Evolutionary conservation across 1,140 invertebrate species (phyloP).

Genomic region (Holotrichia oblita): DNA sequence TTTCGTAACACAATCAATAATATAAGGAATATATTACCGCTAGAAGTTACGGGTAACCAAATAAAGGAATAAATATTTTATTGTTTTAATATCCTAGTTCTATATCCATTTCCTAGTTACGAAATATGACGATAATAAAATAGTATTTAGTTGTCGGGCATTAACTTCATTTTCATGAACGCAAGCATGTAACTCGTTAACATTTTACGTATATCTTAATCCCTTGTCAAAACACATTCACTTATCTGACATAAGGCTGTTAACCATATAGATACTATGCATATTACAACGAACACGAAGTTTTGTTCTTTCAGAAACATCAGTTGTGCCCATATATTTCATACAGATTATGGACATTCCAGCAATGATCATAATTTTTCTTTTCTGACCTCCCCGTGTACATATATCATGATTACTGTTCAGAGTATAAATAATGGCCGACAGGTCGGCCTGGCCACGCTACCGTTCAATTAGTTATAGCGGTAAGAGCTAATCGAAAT

Average conservation of each 20-base stretch:
- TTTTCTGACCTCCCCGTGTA: not conserved
- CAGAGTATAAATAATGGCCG: conserved; percentile 25
- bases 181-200: not conserved
- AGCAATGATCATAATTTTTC: not conserved
- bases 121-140: no score
- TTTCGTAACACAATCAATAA: no score
- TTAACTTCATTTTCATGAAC: no score
- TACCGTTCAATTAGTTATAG: conserved; percentile 29
- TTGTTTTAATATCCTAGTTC: no score
- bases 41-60: no score
- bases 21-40: no score
- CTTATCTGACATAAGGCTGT: no score
- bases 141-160: no score
- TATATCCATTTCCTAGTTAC: no score
- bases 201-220: not conserved
- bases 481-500: conserved; percentile 27
- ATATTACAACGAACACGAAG: not conserved
- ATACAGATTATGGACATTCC: conserved; percentile 2
- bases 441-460: conserved; percentile 14
- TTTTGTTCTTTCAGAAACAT: not conserved
- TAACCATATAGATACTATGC: not conserved
- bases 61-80: no score
- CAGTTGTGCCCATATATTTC: not conserved
- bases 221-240: not conserved
- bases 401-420: conserved; percentile 18